Evolutionary conservation across 2,888 invertebrate genomes (phyloP).

Genomic region (Helleia helle): DNA sequence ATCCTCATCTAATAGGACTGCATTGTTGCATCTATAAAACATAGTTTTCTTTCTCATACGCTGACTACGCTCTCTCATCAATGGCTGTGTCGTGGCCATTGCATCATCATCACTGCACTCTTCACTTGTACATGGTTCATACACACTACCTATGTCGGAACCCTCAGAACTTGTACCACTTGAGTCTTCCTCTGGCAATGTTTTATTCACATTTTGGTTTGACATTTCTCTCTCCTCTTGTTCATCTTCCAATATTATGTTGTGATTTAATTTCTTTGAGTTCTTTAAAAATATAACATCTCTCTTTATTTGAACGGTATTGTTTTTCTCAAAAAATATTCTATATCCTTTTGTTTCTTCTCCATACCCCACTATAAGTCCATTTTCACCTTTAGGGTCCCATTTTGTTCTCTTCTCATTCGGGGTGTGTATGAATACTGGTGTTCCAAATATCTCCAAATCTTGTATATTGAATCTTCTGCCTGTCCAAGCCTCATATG

Average conservation of each 20-base stretch:
- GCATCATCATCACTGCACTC: neutral
- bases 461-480: neutral
- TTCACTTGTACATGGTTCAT: neutral
- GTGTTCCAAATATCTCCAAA: constrained; percentile 1
- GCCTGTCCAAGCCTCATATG: constrained; percentile 16
- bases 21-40: constrained; percentile 1
- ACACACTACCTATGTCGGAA: neutral
- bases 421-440: constrained; percentile 12
- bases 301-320: constrained; percentile 8
- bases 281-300: constrained; percentile 10
- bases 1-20: neutral
- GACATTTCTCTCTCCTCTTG: neutral
- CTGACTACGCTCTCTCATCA: neutral
- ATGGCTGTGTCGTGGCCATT: neutral
- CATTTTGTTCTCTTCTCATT: constrained; percentile 20
- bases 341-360: constrained; percentile 14
- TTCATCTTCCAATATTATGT: neutral
- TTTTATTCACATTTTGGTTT: neutral
- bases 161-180: neutral
- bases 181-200: neutral
- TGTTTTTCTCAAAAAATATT: constrained; percentile 11
- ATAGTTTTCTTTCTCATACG: neutral
- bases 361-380: constrained; percentile 19
- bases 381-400: constrained; percentile 22
- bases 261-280: neutral